Conservation (phyloP, 1,140 invertebrate species). For the Magallana gigas region DNA sequence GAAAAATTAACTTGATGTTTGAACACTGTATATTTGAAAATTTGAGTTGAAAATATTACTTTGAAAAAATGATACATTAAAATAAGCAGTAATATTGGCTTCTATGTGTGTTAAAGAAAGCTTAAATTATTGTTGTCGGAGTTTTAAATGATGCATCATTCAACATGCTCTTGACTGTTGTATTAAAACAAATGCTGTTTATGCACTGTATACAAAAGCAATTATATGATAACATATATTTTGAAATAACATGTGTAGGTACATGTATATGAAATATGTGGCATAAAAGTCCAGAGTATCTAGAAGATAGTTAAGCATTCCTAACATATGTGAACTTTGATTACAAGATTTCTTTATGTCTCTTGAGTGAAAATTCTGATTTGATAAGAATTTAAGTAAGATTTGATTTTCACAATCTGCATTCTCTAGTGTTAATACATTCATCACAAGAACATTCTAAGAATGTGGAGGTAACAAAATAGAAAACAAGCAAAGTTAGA, state of each 20-base stretch:
- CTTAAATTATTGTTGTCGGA: not conserved
- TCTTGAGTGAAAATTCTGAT: constrained; percentile 3
- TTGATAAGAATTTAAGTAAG: not conserved
- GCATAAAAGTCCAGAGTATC: constrained; percentile 1
- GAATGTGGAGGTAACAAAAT: not conserved
- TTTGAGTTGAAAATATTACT: too few relatives aligned
- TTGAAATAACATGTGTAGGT: not conserved
- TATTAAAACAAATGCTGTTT: too few relatives aligned
- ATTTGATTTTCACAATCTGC: constrained; percentile 23
- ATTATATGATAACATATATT: too few relatives aligned
- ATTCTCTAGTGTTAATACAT: constrained; percentile 22
- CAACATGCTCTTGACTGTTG: constrained; percentile 6
- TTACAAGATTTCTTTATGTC: not conserved
- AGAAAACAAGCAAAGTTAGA: constrained; percentile 17
- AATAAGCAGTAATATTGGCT: too few relatives aligned
- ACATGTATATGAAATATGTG: not conserved
- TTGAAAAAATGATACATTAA: too few relatives aligned
- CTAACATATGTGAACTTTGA: not conserved
- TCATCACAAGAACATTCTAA: constrained; percentile 22
- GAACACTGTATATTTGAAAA: too few relatives aligned
- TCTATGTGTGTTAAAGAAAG: too few relatives aligned
- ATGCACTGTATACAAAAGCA: too few relatives aligned
- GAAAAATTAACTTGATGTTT: too few relatives aligned
- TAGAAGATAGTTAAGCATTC: not conserved
- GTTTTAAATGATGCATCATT: not conserved